Evolutionary conservation across 2,888 invertebrate species (phyloP).

Genomic region (Timema cristinae): DNA sequence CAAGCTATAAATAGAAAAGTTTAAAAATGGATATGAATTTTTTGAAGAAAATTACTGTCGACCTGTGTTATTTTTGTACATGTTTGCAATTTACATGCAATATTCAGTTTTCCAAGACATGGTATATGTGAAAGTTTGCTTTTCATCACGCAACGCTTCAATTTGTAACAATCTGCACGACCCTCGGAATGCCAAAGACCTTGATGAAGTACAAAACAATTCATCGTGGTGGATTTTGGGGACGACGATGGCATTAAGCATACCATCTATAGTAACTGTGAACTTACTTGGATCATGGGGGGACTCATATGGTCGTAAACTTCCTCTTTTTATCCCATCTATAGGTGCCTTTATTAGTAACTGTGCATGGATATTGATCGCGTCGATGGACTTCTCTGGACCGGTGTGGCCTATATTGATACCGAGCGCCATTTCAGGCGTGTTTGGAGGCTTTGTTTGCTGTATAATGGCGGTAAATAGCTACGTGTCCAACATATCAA

Average conservation of each 20-base stretch:
- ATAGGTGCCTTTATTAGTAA: slow-evolving; percentile 40
- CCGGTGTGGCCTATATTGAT: slow-evolving; percentile 41
- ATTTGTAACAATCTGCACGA: slow-evolving; percentile 36
- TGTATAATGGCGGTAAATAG: slow-evolving; percentile 42
- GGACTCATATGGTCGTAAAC: slow-evolving; percentile 45
- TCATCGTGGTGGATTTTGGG: slow-evolving; percentile 40
- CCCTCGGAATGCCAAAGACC: slow-evolving; percentile 27
- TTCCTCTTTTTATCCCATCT: slow-evolving; percentile 44
- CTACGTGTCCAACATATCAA: slow-evolving; percentile 43
- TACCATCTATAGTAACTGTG: slow-evolving; percentile 39
- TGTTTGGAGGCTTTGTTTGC: slow-evolving; percentile 45
- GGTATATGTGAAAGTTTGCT: slow-evolving; percentile 44
- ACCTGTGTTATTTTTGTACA: slow-evolving; percentile 47
- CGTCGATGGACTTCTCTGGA: slow-evolving; percentile 36
- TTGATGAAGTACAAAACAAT: slow-evolving; percentile 36
- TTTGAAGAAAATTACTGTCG: slow-evolving; percentile 41
- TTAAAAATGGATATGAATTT: background rate
- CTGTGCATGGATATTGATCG: slow-evolving; percentile 40
- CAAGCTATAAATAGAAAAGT: too few relatives aligned
- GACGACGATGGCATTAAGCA: slow-evolving; percentile 37
- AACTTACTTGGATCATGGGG: slow-evolving; percentile 41
- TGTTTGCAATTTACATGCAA: slow-evolving; percentile 43
- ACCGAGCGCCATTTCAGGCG: slow-evolving; percentile 43
- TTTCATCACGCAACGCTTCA: slow-evolving; percentile 31
- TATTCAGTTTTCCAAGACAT: slow-evolving; percentile 45